These are phyloP conservation scores for Papilio machaon DNA, from an alignment of 1,140 invertebrate species.

Conservation along the genomic window DNA sequence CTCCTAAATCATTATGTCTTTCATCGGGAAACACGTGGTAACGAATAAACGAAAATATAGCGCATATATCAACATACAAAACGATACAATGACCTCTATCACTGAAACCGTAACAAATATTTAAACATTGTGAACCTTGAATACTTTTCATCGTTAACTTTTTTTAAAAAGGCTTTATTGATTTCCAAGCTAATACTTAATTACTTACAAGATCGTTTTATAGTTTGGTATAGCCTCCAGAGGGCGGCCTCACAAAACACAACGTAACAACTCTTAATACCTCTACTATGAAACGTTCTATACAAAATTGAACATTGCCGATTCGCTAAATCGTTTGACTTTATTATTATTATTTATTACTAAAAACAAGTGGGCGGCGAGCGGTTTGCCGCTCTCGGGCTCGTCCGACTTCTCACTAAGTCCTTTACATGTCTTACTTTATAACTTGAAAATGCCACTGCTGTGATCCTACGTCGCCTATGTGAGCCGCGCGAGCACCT, in stretches of 20 bases:
- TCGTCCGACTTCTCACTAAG: slow-evolving; percentile 66
- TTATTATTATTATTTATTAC: slow-evolving; percentile 67
- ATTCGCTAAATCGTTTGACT: slow-evolving; percentile 76
- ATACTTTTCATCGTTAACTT: slow-evolving; percentile 77
- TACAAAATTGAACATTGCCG: slow-evolving; percentile 82
- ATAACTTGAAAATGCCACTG: slow-evolving; percentile 79
- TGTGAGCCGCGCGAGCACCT: slow-evolving; percentile 49
- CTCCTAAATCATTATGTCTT: slow-evolving; percentile 79
- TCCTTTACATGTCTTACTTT: slow-evolving; percentile 78
- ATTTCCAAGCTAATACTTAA: slow-evolving; percentile 81
- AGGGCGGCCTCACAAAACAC: slow-evolving; percentile 62
- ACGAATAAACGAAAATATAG: slow-evolving; percentile 77
- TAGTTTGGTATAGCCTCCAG: slow-evolving; percentile 58
- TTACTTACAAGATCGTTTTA: slow-evolving; percentile 81
- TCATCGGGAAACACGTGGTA: slow-evolving; percentile 79
- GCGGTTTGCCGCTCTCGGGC: slow-evolving; percentile 59
- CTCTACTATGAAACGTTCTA: slow-evolving; percentile 81
- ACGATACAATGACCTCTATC: slow-evolving; percentile 74
- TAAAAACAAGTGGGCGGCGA: slow-evolving; percentile 77
- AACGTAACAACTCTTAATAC: slow-evolving; percentile 79
- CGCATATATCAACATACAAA: slow-evolving; percentile 67
- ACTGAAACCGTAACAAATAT: slow-evolving; percentile 78
- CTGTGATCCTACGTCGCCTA: slow-evolving; percentile 78
- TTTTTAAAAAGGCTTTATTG: slow-evolving; percentile 80
- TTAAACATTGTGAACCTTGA: slow-evolving; percentile 78